Conservation (phyloP, 1,140 invertebrate species). For the Zaprionus vittiger region DNA sequence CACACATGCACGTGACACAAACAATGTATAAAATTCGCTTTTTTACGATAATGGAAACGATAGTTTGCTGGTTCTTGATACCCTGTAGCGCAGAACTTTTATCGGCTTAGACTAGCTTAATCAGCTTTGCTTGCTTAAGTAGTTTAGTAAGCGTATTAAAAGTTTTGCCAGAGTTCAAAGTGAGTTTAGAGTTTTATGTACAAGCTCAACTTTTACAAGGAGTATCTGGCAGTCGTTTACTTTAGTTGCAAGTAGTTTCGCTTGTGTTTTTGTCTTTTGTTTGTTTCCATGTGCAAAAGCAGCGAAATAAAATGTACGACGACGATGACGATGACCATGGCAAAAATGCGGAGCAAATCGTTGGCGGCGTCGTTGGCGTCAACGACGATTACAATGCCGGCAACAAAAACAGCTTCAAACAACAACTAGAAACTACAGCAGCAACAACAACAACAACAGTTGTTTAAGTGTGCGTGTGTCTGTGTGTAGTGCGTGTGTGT, state of each 20-base stretch:
- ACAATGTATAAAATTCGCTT: slow-evolving; percentile 54
- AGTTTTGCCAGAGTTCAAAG: neutral
- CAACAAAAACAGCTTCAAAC: slow-evolving; percentile 42
- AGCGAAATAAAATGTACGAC: slow-evolving; percentile 62
- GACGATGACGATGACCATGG: slow-evolving; percentile 57
- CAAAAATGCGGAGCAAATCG: slow-evolving; percentile 52
- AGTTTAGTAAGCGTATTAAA: neutral
- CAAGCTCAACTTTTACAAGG: neutral
- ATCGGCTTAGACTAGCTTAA: neutral
- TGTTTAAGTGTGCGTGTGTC: slow-evolving; percentile 18
- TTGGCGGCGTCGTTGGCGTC: slow-evolving; percentile 32
- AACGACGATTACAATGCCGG: slow-evolving; percentile 48
- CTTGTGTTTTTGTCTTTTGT: slow-evolving; percentile 23
- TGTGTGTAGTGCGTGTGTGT: slow-evolving; percentile 25
- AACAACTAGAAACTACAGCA: slow-evolving; percentile 17
- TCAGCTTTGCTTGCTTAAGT: neutral
- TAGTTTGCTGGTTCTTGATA: slow-evolving; percentile 30
- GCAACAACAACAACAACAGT: slow-evolving; percentile 34
- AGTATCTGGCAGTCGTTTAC: slow-evolving; percentile 7
- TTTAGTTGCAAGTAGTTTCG: neutral
- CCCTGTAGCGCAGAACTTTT: slow-evolving; percentile 13
- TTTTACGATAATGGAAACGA: slow-evolving; percentile 32
- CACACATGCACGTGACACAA: slow-evolving; percentile 44
- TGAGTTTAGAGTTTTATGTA: neutral
- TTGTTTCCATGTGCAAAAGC: slow-evolving; percentile 28